Evolutionary conservation across 2,113 vertebrate genomes (phyloP).

Genomic region (Megaptera novaeangliae): DNA sequence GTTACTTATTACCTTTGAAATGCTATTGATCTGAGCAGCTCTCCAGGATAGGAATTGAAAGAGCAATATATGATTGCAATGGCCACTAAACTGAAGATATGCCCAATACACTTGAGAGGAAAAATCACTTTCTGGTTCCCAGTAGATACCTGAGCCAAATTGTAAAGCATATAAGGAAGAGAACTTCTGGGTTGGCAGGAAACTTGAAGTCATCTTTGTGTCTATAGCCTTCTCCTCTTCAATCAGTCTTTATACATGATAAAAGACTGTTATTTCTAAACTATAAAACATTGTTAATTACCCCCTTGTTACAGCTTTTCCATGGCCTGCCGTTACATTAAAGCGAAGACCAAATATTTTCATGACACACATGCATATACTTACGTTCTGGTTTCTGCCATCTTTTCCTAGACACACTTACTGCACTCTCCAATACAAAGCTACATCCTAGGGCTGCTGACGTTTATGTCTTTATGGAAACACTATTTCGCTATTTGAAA

Average conservation of each 20-base stretch:
- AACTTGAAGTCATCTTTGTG: background rate
- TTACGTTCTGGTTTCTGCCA: background rate
- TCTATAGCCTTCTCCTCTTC: too few species aligned
- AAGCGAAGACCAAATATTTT: background rate
- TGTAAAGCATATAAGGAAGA: background rate
- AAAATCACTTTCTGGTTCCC: background rate
- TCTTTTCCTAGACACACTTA: background rate
- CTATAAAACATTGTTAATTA: background rate
- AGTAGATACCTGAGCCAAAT: rapidly evolving
- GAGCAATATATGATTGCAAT: rapidly evolving
- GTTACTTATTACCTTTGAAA: background rate
- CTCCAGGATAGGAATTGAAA: background rate
- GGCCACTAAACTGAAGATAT: background rate
- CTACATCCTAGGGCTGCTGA: rapidly evolving
- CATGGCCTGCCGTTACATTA: background rate
- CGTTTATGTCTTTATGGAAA: background rate
- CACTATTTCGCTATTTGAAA: background rate
- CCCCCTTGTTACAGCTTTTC: background rate
- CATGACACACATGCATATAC: rapidly evolving
- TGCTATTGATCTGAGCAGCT: background rate
- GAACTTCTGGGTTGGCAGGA: background rate
- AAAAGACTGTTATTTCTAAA: background rate
- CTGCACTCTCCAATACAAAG: too few species aligned
- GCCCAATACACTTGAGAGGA: rapidly evolving
- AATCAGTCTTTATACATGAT: background rate